Percentiles rank a stretch among this genome's conserved stretches.
These are phyloP conservation scores for Pituophis catenifer DNA, from an alignment of 2,113 vertebrate genomes.

Conservation along the genomic window DNA sequence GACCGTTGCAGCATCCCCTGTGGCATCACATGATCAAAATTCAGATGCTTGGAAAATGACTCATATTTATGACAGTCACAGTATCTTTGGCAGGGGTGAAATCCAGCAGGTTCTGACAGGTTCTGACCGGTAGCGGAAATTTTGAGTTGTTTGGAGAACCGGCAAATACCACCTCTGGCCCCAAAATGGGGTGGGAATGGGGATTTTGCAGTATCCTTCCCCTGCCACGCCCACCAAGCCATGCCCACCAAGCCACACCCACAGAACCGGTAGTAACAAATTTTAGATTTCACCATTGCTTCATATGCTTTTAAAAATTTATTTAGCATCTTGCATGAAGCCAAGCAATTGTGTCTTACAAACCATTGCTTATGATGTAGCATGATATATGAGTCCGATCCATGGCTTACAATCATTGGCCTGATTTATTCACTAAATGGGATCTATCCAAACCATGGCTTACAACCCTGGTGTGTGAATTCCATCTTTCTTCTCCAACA, in stretches of 20 bases:
- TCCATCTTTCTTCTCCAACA: background rate
- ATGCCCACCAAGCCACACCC: too few relatives aligned
- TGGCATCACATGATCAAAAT: background rate
- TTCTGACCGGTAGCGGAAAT: too few relatives aligned
- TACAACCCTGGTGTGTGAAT: background rate
- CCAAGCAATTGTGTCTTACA: background rate
- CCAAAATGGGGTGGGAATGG: too few relatives aligned
- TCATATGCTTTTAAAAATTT: background rate
- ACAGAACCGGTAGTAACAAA: too few relatives aligned
- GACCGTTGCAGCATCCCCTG: background rate
- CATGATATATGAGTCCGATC: background rate
- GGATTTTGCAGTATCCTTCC: too few relatives aligned
- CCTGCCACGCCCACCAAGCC: too few relatives aligned
- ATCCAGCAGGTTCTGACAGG: too few relatives aligned
- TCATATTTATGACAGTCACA: background rate
- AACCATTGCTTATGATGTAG: background rate
- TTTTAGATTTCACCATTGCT: too few relatives aligned
- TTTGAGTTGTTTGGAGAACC: too few relatives aligned
- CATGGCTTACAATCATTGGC: background rate
- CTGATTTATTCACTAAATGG: background rate
- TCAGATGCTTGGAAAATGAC: background rate
- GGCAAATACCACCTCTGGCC: too few relatives aligned
- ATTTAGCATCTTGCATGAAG: background rate
- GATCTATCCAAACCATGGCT: background rate
- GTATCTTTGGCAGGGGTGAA: background rate